Conservation (phyloP, 92 coral and sea anemone species). For the Scolanthus callimorphus region DNA sequence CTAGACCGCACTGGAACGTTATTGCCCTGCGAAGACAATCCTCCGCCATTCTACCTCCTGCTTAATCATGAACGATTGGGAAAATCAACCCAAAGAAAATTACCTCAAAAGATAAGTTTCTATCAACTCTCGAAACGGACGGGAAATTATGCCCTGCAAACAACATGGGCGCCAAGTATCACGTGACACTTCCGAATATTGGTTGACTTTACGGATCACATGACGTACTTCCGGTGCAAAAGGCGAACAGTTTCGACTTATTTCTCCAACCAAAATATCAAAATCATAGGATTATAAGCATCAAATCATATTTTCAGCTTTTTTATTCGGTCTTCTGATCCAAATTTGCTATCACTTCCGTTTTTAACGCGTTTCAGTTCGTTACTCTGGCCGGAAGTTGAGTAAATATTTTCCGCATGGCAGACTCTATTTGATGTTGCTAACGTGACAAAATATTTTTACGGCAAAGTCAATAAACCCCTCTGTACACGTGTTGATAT, state of each 20-base stretch:
- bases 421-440: too few relatives aligned
- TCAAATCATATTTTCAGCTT: background rate
- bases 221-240: constrained; percentile 87
- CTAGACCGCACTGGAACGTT: constrained; percentile 95
- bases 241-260: background rate
- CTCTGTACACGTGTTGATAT: too few relatives aligned
- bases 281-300: background rate
- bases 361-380: too few relatives aligned
- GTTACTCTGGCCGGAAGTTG: too few relatives aligned
- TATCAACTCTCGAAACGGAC: constrained; percentile 36
- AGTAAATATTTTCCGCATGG: too few relatives aligned
- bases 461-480: too few relatives aligned
- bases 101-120: constrained; percentile 38
- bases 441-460: too few relatives aligned
- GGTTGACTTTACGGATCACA: constrained; percentile 49
- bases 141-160: constrained; percentile 62
- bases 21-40: constrained; percentile 84
- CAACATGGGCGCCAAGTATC: constrained; percentile 91
- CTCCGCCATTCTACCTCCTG: constrained; percentile 72
- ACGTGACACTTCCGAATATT: constrained; percentile 76
- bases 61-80: constrained; percentile 52
- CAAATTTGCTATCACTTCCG: too few relatives aligned
- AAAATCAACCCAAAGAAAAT: constrained; percentile 12
- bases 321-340: background rate
- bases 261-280: background rate